Base-by-base conservation (phyloP, 2,888 invertebrate species). In the Epirrhoe tristata region DNA sequence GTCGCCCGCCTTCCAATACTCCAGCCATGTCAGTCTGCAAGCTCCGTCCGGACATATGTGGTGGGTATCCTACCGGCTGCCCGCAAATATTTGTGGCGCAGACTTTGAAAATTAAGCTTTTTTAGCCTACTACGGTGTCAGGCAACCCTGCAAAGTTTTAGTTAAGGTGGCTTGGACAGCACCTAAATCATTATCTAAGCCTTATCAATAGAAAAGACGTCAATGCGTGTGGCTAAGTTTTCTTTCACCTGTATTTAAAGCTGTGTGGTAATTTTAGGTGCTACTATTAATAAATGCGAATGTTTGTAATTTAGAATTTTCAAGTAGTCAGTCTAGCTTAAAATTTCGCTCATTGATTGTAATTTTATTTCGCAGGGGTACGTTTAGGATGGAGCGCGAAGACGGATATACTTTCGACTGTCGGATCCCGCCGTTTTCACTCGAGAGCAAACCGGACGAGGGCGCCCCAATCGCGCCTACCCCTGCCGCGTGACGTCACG, bases 21-120 rank as follows among this genome's bases (percentile, higher is more conserved):
- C 98, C 87, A 98, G 98, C 87, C 99, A 99, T 89, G 98, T 99
- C 61, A 98, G 98, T 78, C 94, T 99, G 75, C 99, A 99, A 93
- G 98, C 99, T 64, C 98, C 99, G 50, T 98, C 98, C 84, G 99
- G 99, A 7, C 99, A 99, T 84, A 98, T 99, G 98, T 98, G 98
- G 98, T 98, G 84, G 14, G 67, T 56, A 52, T 36, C 51, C 32
- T 34, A 56, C 56, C 31, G 57, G 31, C 57, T 52, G 56, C 34
- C 58, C 36, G 10, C n/a, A 24, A 1, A 34, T 17, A 31, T 52
- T n/a, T 14, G 6, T 51, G 54, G 54, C 61, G 54, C 54, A 54
- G 54, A 6, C 6, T 34, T 34, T 34, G 1, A 24, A 24, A 24
- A 24, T 24, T 24, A 24, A 3, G 24, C 24, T 3, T 2, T 24